Conservation (phyloP, 2,797 vertebrate genomes). For the Amniataba percoides region DNA sequence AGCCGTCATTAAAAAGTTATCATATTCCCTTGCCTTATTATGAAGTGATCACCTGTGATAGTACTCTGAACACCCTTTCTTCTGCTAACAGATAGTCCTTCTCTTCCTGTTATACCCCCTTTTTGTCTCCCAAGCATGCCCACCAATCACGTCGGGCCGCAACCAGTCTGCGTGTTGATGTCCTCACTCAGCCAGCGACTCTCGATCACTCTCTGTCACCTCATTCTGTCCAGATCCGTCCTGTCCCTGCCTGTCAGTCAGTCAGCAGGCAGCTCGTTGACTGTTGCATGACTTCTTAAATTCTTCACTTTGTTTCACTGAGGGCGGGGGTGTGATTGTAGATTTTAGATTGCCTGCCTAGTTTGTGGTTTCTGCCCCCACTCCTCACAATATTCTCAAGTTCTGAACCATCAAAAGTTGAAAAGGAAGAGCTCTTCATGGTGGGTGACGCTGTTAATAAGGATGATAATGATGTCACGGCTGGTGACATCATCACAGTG, state of each 20-base stretch:
- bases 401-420: slow-evolving; percentile 75
- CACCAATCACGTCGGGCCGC: slow-evolving; percentile 57
- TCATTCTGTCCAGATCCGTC: slow-evolving; percentile 72
- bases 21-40: slow-evolving; percentile 1
- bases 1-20: neutral
- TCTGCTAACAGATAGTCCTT: slow-evolving; percentile 15
- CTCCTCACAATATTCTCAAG: slow-evolving; percentile 49
- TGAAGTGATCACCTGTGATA: neutral
- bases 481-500: slow-evolving; percentile 81
- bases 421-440: slow-evolving; percentile 72
- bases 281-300: slow-evolving; percentile 79
- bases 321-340: slow-evolving; percentile 24
- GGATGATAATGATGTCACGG: slow-evolving; percentile 79
- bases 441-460: slow-evolving; percentile 72
- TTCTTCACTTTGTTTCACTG: slow-evolving; percentile 64
- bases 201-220: slow-evolving; percentile 64
- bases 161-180: slow-evolving; percentile 74
- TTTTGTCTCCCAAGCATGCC: slow-evolving; percentile 65
- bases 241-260: slow-evolving; percentile 62
- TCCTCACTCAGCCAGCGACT: slow-evolving; percentile 66
- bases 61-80: slow-evolving; percentile 6
- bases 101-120: slow-evolving; percentile 35
- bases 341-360: slow-evolving; percentile 47
- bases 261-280: slow-evolving; percentile 72
- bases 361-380: slow-evolving; percentile 46